phyloP scores from a whole-genome alignment of 1,140 invertebrate genomes.

The Drosophila setifemur region DNA sequence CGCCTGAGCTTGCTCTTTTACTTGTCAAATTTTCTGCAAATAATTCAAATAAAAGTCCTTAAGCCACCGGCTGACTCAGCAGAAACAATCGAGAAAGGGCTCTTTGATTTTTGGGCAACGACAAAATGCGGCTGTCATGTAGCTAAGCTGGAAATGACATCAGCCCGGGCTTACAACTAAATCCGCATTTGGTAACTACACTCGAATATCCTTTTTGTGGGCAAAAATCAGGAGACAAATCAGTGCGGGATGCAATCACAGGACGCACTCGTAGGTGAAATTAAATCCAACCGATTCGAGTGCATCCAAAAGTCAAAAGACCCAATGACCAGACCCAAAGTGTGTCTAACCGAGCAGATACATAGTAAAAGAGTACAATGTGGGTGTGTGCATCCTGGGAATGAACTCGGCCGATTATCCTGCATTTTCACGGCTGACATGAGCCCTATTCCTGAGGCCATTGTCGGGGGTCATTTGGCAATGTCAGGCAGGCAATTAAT shows the following conservation, averaged over 20 bases:
- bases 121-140: conserved; percentile 66
- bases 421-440: conserved; percentile 62
- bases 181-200: conserved; percentile 24
- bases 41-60: conserved; percentile 60
- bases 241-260: conserved; percentile 10
- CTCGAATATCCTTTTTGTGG: no score
- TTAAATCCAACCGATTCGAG: conserved; percentile 30
- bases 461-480: conserved; percentile 9
- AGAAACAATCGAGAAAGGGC: conserved; percentile 37
- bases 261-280: conserved; percentile 28
- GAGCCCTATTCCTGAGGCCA: conserved; percentile 9
- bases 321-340: neutral
- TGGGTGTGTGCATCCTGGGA: conserved; percentile 12
- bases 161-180: conserved; percentile 33
- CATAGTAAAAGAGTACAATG: no score
- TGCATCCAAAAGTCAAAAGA: conserved; percentile 2
- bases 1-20: conserved; percentile 11
- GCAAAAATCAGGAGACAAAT: neutral
- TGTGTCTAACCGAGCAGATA: conserved; percentile 1
- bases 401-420: conserved; percentile 24
- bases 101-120: conserved; percentile 43
- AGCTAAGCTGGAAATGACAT: conserved; percentile 62
- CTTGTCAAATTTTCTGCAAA: conserved; percentile 39
- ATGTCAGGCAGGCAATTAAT: conserved; percentile 24
- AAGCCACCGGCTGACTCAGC: conserved; percentile 64